phyloP scores from a whole-genome alignment of 2,113 vertebrate species.

The Silurus meridionalis region DNA sequence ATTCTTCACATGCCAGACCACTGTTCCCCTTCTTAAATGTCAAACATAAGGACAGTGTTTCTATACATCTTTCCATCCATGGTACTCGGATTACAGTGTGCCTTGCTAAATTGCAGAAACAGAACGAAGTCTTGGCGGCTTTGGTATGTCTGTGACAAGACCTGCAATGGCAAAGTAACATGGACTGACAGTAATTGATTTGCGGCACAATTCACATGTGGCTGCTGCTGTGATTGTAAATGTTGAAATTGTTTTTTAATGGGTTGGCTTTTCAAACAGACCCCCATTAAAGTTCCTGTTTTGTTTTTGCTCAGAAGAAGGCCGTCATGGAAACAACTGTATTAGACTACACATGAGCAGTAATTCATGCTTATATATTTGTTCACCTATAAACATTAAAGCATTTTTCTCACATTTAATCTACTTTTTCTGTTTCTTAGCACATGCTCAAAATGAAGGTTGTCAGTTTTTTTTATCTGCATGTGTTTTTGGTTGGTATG shows the following conservation, averaged over 20 bases:
- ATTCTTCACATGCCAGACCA: slow-evolving; percentile 26
- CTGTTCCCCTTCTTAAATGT: background rate
- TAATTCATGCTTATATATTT: slow-evolving; percentile 44
- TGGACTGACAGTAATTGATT: slow-evolving; percentile 34
- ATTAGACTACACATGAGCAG: slow-evolving; percentile 41
- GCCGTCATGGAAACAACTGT: slow-evolving; percentile 31
- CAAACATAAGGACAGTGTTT: background rate
- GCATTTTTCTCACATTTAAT: slow-evolving; percentile 25
- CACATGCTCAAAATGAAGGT: slow-evolving; percentile 18
- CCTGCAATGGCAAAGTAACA: background rate
- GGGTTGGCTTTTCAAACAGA: slow-evolving; percentile 30
- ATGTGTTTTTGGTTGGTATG: slow-evolving; percentile 4
- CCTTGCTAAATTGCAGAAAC: slow-evolving; percentile 29
- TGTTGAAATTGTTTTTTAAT: slow-evolving; percentile 33
- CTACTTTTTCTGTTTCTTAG: slow-evolving; percentile 21
- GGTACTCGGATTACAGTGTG: slow-evolving; percentile 4
- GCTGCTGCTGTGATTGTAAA: slow-evolving; percentile 27
- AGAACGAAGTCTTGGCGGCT: slow-evolving; percentile 2
- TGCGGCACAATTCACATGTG: slow-evolving; percentile 11
- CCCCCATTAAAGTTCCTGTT: slow-evolving; percentile 37
- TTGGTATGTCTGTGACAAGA: background rate
- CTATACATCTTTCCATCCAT: background rate
- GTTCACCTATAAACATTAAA: slow-evolving; percentile 35
- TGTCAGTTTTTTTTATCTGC: slow-evolving; percentile 3
- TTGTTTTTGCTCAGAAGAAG: slow-evolving; percentile 45